Base-by-base conservation (phyloP, 2,113 vertebrate genomes). In the Psammodynastes pulverulentus region DNA sequence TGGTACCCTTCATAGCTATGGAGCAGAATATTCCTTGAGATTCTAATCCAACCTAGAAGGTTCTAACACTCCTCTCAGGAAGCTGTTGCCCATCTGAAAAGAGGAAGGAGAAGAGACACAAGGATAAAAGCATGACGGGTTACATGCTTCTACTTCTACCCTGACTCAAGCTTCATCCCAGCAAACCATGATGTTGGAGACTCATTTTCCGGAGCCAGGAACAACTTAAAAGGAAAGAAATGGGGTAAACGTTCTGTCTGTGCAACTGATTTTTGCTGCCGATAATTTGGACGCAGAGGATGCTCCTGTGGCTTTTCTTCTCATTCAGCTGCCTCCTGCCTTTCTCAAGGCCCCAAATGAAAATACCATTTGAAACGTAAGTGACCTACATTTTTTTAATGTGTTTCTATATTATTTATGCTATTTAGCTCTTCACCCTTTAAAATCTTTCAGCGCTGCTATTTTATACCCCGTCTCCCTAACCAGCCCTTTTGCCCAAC, bases 341-440 rank as follows among this genome's bases (percentile, higher is more conserved):
- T 85, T 92, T 95, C 1, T 91, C 97, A 0, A 86, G 94, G 62
- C 97, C 97, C 17, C 98, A 99, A 97, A 97, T 97, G 91, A 98
- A 96, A 98, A 98, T 99, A 96, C 97, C 98, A 4, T 97, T 98
- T 93, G 98, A 99, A 95, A 98, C 97, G 98, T 99, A 96, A 99
- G 98, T 98, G 92, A 90, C 89, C 7, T 48, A 21, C 17, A 91
- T 7, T 34, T 26, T 89, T 39, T 15, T 2, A 67, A 7, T 29
- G 39, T 4, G 19, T 8, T 17, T 46, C n/a, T 45, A 24, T 45
- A 24, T 26, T 15, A 29, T 23, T 23, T 45, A 29, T 84, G 21
- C 62, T 39, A n/a, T 19, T 72, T n/a, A 8, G 26, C 52, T 62
- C 39, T 23, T 1, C 5, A 34, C 3, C 45, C 8, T 49, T 84